Base-by-base conservation (phyloP, 2,113 vertebrate species). In the Gadus macrocephalus region DNA sequence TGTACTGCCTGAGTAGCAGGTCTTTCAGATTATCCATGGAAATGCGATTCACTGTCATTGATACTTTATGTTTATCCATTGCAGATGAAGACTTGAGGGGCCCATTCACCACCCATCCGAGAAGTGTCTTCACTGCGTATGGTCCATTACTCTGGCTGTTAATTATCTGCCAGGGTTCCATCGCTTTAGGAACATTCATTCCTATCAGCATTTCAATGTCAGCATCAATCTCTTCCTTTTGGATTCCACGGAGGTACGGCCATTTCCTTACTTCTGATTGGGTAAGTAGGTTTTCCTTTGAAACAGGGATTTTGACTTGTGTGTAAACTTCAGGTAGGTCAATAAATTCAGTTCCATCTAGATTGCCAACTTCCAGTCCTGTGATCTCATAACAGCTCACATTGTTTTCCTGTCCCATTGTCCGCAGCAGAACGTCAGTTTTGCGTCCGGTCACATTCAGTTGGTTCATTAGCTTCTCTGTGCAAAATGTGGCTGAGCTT, bases 391-490 rank as follows among this genome's bases (percentile, higher is more conserved):
- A 63, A 27, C 62, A 27, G 9, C 9, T 25, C 20, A 63, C 62
- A 60, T 2, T 11, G 1, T 1, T 19, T 19, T 60, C 58, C 16
- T 60, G 16, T 12, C 53, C 67, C 67, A 69, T 56, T 1, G 67
- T 69, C 31, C 22, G 11, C 12, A 69, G 28, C 9, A 69, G 22
- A 12, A 66, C 58, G 1, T 64, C 19, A 12, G n/a, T 64, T n/a
- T 64, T 65, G 5, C 20, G 64, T 3, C 62, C 67, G n/a, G 3
- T 55, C 15, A 64, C 62, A 5, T 70, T 70, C 7, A 75, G 31
- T 55, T 31, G 27, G 2, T 55, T 27, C 53, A 60, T 61, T 5
- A 70, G 62, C 0, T 27, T 55, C 16, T 69, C 62, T 4, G 62
- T 25, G 25, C 25, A 25, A 25, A 25, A 25, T 25, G 25, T 25